A percentile compares a stretch with the other conserved stretches of the same genome.
phyloP scores from a whole-genome alignment of 2,888 invertebrate species.

The Megastigmus dorsalis region DNA sequence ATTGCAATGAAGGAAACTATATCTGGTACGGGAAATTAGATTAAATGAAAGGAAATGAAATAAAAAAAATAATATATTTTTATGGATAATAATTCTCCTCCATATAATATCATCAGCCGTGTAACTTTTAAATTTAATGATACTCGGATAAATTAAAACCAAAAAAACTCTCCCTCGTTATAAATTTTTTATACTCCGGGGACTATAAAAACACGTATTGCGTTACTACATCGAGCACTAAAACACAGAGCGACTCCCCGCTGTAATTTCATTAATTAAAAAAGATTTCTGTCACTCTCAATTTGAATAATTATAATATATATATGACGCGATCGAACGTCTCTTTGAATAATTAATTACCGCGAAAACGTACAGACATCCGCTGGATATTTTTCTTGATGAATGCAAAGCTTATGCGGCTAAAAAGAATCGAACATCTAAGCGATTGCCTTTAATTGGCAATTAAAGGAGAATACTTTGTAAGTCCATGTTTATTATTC shows the following conservation, averaged over 20 bases:
- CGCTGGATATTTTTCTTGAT: background rate
- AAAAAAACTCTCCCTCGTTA: too few species aligned
- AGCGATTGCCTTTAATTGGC: background rate
- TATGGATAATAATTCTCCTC: background rate
- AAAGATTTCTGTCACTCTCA: background rate
- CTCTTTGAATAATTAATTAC: slow-evolving; percentile 22
- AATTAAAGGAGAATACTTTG: background rate
- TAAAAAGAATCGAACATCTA: background rate
- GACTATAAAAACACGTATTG: background rate
- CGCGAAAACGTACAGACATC: background rate
- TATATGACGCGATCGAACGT: background rate
- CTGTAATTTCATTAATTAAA: slow-evolving; percentile 21
- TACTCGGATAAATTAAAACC: too few species aligned
- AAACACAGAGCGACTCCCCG: too few species aligned
- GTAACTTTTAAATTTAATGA: too few species aligned
- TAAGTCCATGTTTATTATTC: background rate
- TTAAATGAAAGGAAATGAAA: background rate
- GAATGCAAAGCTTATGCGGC: background rate
- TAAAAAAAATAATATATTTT: background rate
- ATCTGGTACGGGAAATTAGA: too few species aligned
- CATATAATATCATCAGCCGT: too few species aligned
- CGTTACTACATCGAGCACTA: background rate
- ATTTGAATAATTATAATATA: slow-evolving; percentile 35
- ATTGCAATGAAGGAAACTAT: too few species aligned
- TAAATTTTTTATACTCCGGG: background rate